These are phyloP conservation scores for Siniperca undulata DNA, from an alignment of 2,797 vertebrate species.

Conservation along the genomic window DNA sequence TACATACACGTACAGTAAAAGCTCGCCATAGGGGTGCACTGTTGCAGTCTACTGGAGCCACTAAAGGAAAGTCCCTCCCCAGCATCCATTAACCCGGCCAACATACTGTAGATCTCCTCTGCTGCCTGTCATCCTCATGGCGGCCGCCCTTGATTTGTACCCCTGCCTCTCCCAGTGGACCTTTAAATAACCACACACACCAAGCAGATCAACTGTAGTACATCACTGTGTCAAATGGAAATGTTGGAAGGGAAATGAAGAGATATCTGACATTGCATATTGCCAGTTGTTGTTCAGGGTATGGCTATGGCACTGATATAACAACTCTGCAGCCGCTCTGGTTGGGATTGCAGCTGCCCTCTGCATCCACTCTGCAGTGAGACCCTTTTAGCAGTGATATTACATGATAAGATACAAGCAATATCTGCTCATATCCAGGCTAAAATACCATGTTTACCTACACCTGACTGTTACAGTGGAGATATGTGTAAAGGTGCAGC, in stretches of 20 bases:
- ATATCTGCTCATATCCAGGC: not conserved
- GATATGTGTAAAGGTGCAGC: not conserved
- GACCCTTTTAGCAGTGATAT: slow-evolving; percentile 3
- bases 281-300: not conserved
- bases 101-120: slow-evolving; percentile 4
- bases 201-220: not conserved
- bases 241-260: not conserved
- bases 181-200: slow-evolving; percentile 45
- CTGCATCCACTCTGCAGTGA: slow-evolving; percentile 25
- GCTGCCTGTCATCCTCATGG: slow-evolving; percentile 31
- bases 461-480: not conserved
- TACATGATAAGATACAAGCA: not conserved
- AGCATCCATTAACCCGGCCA: not conserved
- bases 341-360: slow-evolving; percentile 31
- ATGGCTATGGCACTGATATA: not conserved
- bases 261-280: slow-evolving; percentile 8
- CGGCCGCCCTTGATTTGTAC: slow-evolving; percentile 35
- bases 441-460: not conserved
- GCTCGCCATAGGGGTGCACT: not conserved
- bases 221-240: slow-evolving; percentile 18
- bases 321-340: slow-evolving; percentile 37
- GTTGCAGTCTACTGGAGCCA: not conserved
- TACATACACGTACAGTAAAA: not conserved
- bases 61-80: slow-evolving; percentile 2
- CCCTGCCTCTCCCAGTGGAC: slow-evolving; percentile 17